Evolutionary conservation across 2,888 invertebrate species (phyloP), one percentile per base, ranked within the genome.

Genomic region (Zootermopsis nevadensis): DNA sequence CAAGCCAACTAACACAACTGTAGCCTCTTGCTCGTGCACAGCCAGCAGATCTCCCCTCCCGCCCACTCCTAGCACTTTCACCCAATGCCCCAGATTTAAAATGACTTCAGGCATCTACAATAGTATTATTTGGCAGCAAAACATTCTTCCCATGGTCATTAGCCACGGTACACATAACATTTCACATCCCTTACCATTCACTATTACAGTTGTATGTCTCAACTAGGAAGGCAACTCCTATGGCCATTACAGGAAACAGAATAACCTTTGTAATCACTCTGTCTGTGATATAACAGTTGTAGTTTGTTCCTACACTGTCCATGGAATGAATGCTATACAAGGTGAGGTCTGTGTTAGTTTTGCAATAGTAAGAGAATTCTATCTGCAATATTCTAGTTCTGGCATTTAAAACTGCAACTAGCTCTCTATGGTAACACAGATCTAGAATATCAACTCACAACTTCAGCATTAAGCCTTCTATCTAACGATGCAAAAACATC

Each of bases 71-170:
- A 79, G 38, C 79, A 79, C 79, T 89, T 89, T 89, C 89, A 89
- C 89, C 89, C 89, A 89, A 88, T 89, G 89, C 89, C 89, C 89
- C 89, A 89, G 89, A 89, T 89, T 88, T 88, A 89, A 89, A 69
- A 82, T 38, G 81, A 81, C 74, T 77, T 42, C 19, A 53, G 77
- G 55, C 55, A 55, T 48, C 77, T 55, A 77, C 77, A 48, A 77
- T 24, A 12, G 77, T 48, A 77, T 48, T 77, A 77, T 42, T 30
- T 48, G 53, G 24, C 77, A 55, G 77, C 33, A 66, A 22, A 55
- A 79, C 38, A 19, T 35, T 38, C 27, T 79, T 79, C 66, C 66
- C 79, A 79, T 79, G 60, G 53, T 77, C 77, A 77, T 77, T 77
- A 77, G 77, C 31, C n/a, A 53, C 1, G 53, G 35, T 79, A 79